Evolutionary conservation across 2,888 invertebrate species (phyloP).

Genomic region (Peribatodes rhomboidaria): DNA sequence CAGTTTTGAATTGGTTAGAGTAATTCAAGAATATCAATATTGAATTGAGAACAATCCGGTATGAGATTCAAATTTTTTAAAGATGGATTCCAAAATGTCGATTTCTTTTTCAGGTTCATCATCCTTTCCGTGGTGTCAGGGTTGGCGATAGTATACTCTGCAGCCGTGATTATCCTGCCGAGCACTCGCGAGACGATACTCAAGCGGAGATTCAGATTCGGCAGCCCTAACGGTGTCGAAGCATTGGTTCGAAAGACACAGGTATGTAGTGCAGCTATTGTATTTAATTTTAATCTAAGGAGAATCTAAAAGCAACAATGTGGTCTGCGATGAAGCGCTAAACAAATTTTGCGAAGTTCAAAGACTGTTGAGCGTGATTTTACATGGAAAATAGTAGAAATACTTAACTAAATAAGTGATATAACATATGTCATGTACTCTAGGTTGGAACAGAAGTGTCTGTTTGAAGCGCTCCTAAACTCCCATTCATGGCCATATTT

Average conservation of each 20-base stretch:
- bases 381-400: no score
- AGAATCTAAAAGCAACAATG: background rate
- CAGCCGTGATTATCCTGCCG: conserved; percentile 92
- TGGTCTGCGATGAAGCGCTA: background rate
- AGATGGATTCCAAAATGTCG: background rate
- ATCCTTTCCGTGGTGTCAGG: conserved; percentile 92
- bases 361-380: no score
- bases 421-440: no score
- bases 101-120: conserved; percentile 90
- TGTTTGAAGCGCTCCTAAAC: background rate
- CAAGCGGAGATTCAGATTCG: conserved; percentile 92
- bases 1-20: no score
- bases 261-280: conserved; percentile 72
- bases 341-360: background rate
- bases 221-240: conserved; percentile 91
- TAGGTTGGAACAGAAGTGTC: no score
- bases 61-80: no score
- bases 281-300: background rate
- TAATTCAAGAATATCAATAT: no score
- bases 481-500: background rate
- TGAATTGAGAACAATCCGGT: no score
- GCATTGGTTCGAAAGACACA: conserved; percentile 93
- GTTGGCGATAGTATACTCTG: conserved; percentile 92
- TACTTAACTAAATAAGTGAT: no score
- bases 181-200: conserved; percentile 93